phyloP scores from a whole-genome alignment of 1,140 invertebrate genomes.

The Zaprionus vittiger region DNA sequence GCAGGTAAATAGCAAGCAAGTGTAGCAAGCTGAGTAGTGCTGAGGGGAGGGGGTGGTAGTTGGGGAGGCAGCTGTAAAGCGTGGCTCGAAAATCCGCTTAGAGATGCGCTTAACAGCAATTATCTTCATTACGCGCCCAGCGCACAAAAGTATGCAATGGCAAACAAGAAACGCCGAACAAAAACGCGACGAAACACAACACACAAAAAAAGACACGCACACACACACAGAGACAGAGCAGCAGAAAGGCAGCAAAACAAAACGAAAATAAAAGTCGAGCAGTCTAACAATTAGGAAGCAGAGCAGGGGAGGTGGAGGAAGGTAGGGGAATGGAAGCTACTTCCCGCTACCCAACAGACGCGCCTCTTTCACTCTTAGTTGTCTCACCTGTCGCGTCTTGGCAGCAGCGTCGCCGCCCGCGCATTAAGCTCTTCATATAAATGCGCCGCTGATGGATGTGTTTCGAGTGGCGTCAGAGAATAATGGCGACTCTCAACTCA shows the following conservation, averaged over 20 bases:
- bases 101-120: slow-evolving; percentile 79
- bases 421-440: slow-evolving; percentile 62
- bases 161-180: slow-evolving; percentile 45
- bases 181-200: slow-evolving; percentile 16
- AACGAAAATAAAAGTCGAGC: slow-evolving; percentile 31
- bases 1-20: slow-evolving; percentile 19
- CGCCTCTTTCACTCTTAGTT: background rate
- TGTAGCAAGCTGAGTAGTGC: background rate
- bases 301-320: background rate
- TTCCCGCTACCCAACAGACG: background rate
- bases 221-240: background rate
- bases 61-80: slow-evolving; percentile 14
- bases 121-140: slow-evolving; percentile 76
- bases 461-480: slow-evolving; percentile 68
- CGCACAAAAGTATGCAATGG: slow-evolving; percentile 70
- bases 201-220: slow-evolving; percentile 8
- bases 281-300: slow-evolving; percentile 62
- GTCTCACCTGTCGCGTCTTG: slow-evolving; percentile 10
- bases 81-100: slow-evolving; percentile 69
- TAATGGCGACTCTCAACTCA: slow-evolving; percentile 39
- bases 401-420: slow-evolving; percentile 1
- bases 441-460: slow-evolving; percentile 73
- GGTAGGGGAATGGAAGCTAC: background rate
- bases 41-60: background rate
- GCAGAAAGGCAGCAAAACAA: slow-evolving; percentile 1